These are phyloP conservation scores for Dasysyrphus tricinctus DNA, from an alignment of 2,888 invertebrate species.

Conservation along the genomic window DNA sequence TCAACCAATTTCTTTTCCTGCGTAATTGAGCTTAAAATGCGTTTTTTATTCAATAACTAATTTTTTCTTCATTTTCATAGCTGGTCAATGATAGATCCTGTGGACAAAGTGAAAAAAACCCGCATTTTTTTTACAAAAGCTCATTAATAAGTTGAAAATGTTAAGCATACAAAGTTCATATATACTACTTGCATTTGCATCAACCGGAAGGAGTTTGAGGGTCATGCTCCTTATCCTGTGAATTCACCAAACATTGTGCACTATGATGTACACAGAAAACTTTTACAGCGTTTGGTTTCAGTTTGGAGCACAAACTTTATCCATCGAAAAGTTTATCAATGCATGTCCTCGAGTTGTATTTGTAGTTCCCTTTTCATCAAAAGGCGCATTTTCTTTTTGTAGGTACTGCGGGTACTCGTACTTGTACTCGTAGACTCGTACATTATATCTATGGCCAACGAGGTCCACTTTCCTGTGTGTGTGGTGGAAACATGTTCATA, in stretches of 20 bases:
- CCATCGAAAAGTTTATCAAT: slow-evolving; percentile 48
- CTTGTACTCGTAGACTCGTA: too few species aligned
- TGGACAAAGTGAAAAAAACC: background rate
- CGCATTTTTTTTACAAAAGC: background rate
- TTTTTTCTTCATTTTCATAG: too few species aligned
- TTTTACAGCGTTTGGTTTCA: slow-evolving; percentile 30
- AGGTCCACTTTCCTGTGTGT: slow-evolving; percentile 1
- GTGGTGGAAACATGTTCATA: background rate
- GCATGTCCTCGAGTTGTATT: slow-evolving; percentile 6
- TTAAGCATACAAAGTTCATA: slow-evolving; percentile 30
- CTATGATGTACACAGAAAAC: background rate
- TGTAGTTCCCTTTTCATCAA: background rate
- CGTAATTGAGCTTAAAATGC: too few species aligned
- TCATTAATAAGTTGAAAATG: slow-evolving; percentile 38
- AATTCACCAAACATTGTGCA: background rate
- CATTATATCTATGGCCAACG: background rate
- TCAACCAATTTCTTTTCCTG: too few species aligned
- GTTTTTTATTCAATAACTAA: too few species aligned
- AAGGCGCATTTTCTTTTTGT: slow-evolving; percentile 1
- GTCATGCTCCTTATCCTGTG: slow-evolving; percentile 5
- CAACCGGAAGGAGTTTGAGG: background rate
- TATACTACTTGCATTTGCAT: background rate
- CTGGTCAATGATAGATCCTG: too few species aligned
- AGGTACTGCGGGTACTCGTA: background rate
- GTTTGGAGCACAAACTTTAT: slow-evolving; percentile 40